Evolutionary conservation across 2,113 vertebrate genomes (phyloP), one percentile per base, ranked within the genome.

Genomic region (Myocastor coypus): DNA sequence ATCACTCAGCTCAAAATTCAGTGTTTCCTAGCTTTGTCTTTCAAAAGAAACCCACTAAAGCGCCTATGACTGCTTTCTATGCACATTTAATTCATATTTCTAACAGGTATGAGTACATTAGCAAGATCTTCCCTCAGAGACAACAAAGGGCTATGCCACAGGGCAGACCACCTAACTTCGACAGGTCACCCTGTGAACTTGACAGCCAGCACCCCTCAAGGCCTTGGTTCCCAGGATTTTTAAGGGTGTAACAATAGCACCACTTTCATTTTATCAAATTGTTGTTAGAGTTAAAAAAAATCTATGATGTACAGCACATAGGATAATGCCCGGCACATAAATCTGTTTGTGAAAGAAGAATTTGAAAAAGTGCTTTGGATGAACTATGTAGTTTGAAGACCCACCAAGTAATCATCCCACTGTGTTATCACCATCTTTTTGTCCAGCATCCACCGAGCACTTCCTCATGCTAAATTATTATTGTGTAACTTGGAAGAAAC

Each of bases 1-100:
- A 95, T 90, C 26, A 28, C 64, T 77, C n/a, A 17, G 66, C 59
- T 95, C 71, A 90, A 52, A 85, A 92, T 89, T 87, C 87, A 89
- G 73, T 34, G 81, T 42, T 80, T n/a, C 59, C 52, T 34, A 83
- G 57, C 64, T 87, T 85, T 95, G 82, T 81, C 91, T 97, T 96
- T 96, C 78, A 83, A 80, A 78, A 69, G 78, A 96, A 89, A 8
- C 57, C 50, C 78, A 68, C 0, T 55, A 5, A 90, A 68, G 69
- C 50, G 55, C 26, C 73, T 40, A 37, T 13, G 81, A 69, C 5
- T 92, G 82, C 61, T 61, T 95, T 71, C 86, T 50, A 50, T n/a
- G 55, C 42, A 63, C 40, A 64, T 68, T 87, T 81, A 55, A 92
- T 73, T 24, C 50, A n/a, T 30, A 61, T 71, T 93, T 89, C 64